Conservation (phyloP, 1,140 invertebrate species). For the Palaemon carinicauda region DNA sequence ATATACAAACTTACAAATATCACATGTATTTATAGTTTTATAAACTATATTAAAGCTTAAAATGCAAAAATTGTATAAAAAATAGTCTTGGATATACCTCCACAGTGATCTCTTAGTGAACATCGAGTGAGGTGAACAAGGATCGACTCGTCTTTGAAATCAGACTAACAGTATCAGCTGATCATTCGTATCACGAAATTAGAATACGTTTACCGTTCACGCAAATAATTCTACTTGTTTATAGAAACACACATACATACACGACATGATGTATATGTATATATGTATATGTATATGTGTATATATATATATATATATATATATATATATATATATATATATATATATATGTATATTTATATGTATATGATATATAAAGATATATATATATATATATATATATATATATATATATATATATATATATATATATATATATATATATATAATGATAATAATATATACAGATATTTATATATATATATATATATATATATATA, state of each 20-base stretch:
- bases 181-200: neutral
- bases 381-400: neutral
- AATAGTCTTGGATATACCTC: neutral
- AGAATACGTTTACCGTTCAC: neutral
- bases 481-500: too few relatives aligned
- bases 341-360: neutral
- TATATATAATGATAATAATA: too few relatives aligned
- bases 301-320: constrained; percentile 2
- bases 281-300: neutral
- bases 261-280: neutral
- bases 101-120: neutral
- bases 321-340: constrained; percentile 19
- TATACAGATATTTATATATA: too few relatives aligned
- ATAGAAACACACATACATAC: neutral
- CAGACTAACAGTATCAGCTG: too few relatives aligned
- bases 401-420: neutral
- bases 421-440: too few relatives aligned
- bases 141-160: too few relatives aligned
- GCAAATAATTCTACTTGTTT: neutral
- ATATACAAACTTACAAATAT: neutral
- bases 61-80: neutral
- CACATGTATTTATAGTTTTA: neutral
- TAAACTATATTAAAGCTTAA: neutral
- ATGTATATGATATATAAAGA: neutral
- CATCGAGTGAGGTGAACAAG: neutral